A percentile compares a stretch with the other conserved stretches of the same genome.
These are phyloP conservation scores for Cherax quadricarinatus DNA, from an alignment of 1,140 invertebrate genomes.

Conservation along the genomic window DNA sequence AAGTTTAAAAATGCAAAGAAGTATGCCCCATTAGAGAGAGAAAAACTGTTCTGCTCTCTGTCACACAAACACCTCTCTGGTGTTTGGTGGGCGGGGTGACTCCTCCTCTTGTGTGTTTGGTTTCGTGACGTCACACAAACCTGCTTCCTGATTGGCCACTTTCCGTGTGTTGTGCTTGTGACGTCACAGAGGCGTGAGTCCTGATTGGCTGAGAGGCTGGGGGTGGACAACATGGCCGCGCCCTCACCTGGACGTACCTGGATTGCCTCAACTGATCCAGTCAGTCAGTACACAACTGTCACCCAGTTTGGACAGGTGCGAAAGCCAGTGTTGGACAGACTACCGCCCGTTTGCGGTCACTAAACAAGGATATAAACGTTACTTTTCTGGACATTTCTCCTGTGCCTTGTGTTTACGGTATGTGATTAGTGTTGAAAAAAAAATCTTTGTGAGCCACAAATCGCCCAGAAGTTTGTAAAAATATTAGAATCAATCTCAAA, in stretches of 20 bases:
- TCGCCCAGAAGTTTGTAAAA: background rate
- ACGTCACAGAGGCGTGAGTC: constrained; percentile 5
- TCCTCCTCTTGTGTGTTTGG: background rate
- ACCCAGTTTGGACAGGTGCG: constrained; percentile 67
- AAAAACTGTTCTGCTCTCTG: constrained; percentile 46
- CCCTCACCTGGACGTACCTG: constrained; percentile 63
- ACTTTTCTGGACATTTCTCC: background rate
- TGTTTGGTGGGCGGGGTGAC: constrained; percentile 40
- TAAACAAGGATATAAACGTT: constrained; percentile 16
- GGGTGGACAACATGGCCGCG: constrained; percentile 64
- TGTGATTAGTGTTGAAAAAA: background rate
- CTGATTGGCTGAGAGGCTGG: constrained; percentile 54
- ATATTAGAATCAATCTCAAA: background rate
- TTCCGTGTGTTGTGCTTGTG: constrained; percentile 25
- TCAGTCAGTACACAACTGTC: constrained; percentile 69
- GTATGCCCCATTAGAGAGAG: constrained; percentile 3
- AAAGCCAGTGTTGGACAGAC: constrained; percentile 43
- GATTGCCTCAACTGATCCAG: constrained; percentile 38
- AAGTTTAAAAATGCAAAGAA: constrained; percentile 34
- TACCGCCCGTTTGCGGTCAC: constrained; percentile 32
- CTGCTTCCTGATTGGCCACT: no score
- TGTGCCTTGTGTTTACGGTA: constrained; percentile 48
- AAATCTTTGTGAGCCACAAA: background rate
- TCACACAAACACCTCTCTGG: constrained; percentile 29
- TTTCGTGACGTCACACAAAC: no score